Base-by-base conservation (phyloP, 2,113 vertebrate genomes). In the Nannobrachium achirus region DNA sequence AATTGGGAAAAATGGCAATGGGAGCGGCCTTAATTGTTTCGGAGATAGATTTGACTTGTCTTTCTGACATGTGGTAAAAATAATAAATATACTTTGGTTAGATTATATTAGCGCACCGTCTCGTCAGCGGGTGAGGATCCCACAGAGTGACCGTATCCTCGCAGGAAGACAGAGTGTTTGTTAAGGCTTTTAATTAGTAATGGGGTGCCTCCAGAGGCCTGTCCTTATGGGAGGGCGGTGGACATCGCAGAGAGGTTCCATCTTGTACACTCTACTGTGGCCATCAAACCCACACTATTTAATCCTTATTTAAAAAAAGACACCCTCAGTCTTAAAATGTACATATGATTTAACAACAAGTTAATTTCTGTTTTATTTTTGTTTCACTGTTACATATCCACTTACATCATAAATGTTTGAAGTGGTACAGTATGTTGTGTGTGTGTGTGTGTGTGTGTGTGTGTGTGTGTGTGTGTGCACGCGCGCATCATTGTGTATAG, bases 161-260 rank as follows among this genome's bases (percentile, higher is more conserved):
- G 25, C 87, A 83, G 83, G 75, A 89, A 88, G 91, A 86, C 90
- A 93, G 89, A 89, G 90, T 90, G 89, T 90, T 93, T 94, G 91
- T 92, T 93, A 90, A 92, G 93, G 93, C 91, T 86, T 95, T 94
- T 92, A 94, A 94, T 95, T 95, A 93, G 91, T 89, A 74, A 92
- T 84, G 86, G 81, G 81, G 83, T 79, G 79, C 94, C 92, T 85
- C 88, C 73, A 64, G 86, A 92, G 89, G 89, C 89, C 62, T 44
- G 65, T 75, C 71, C 88, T 88, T 33, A 33, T 5, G 6, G 85
- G 89, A 80, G 87, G 86, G 85, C 93, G 89, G 91, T 93, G 91
- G 91, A 90, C 93, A 91, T 89, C 80, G 83, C 82, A 87, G 81
- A 78, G 85, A 64, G 11, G 56, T 87, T 86, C 83, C 86, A 81